Conservation (phyloP, 2,797 vertebrate genomes). For the Leuciscus waleckii region DNA sequence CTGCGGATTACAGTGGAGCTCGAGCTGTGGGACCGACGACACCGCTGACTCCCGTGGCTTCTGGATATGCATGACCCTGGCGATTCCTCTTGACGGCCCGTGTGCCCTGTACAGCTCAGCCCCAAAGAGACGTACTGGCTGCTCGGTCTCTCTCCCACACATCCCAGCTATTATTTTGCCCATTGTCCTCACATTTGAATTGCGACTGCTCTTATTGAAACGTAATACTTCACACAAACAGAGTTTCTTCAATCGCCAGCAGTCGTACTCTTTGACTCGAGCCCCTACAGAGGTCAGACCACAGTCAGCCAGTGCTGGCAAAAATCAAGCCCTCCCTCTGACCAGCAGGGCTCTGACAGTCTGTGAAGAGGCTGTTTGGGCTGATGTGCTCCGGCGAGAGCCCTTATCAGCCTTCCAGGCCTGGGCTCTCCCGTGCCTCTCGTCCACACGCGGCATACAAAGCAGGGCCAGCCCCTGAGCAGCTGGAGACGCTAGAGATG, state of each 20-base stretch:
- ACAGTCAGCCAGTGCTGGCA: conserved; percentile 78
- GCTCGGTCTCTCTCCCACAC: conserved; percentile 59
- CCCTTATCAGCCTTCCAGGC: conserved; percentile 80
- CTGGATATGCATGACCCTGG: conserved; percentile 48
- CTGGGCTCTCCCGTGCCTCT: conserved; percentile 66
- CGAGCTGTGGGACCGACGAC: conserved; percentile 31
- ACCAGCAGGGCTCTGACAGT: conserved; percentile 82
- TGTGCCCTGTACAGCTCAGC: conserved; percentile 44
- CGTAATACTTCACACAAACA: conserved; percentile 16
- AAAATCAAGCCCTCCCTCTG: conserved; percentile 76
- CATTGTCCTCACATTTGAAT: conserved; percentile 27
- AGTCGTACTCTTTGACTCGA: conserved; percentile 57
- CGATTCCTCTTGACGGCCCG: conserved; percentile 28
- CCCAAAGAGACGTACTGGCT: conserved; percentile 26
- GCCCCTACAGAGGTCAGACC: conserved; percentile 77
- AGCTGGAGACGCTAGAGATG: conserved; percentile 86
- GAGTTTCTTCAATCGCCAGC: conserved; percentile 38
- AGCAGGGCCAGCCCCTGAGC: conserved; percentile 79
- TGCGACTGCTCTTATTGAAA: conserved; percentile 17
- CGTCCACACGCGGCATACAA: conserved; percentile 77
- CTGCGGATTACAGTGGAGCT: conserved; percentile 52
- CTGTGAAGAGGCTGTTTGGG: conserved; percentile 80
- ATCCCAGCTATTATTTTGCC: conserved; percentile 53
- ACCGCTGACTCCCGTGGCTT: conserved; percentile 34
- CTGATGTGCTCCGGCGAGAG: conserved; percentile 77